Evolutionary conservation across 2,797 vertebrate species (phyloP), one percentile per base, ranked within the genome.

Genomic region (Ctenosaura bakeri): DNA sequence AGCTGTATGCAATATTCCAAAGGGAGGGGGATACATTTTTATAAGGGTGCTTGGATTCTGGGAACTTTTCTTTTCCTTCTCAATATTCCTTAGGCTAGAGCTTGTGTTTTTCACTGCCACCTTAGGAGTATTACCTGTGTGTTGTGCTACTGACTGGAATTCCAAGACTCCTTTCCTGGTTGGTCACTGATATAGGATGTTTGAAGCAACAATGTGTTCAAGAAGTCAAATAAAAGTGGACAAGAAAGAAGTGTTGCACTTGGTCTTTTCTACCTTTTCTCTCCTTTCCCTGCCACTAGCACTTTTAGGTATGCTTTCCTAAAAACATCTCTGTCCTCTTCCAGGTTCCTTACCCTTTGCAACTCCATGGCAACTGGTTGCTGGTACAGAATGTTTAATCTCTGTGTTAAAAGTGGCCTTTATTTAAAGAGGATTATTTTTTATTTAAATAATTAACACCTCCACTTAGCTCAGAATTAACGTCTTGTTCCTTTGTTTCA

Each of bases 371-470:
- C 81, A 42, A 64, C 4, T 46, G 42, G 16, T n/a, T 46, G 59
- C 26, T 84, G 83, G 62, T 69, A 26, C 93, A 92, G 83, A 0
- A 0, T 90, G 90, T 89, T 87, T 96, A 93, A 69, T 96, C 95
- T 94, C 89, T 95, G 94, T 93, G 93, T 74, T 88, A 93, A 87
- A 95, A 93, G 83, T 93, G 90, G 82, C 84, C 92, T 93, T 95
- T 93, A 91, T 93, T 94, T 94, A 93, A 96, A 97, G 2, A 74
- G 95, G 95, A 95, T 64, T 77, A 93, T 94, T 96, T 96, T 96
- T 96, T 95, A 71, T 95, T 95, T 95, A 95, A 22, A 96, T 94
- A 94, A 95, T 93, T 93, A 96, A 95, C 94, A 71, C 71, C 94
- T 95, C 90, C 92, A 94, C 96, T 0, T 92, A 96, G 93, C 96